Conservation (phyloP, 2,888 invertebrate species). For the Monopis laevigella region DNA sequence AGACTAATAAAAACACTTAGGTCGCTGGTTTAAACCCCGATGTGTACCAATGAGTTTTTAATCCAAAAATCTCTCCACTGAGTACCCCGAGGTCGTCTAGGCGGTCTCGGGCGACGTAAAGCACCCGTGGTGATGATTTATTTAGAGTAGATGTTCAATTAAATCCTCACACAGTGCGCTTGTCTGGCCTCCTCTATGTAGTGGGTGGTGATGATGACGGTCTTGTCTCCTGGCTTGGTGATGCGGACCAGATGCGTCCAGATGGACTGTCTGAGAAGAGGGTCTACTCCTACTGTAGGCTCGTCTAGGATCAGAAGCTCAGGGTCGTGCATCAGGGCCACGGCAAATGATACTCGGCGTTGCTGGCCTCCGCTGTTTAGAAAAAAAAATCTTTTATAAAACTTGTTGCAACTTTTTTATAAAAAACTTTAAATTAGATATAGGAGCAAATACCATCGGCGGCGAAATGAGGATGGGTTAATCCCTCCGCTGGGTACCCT, state of each 20-base stretch:
- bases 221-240: constrained; percentile 89
- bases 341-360: constrained; percentile 90
- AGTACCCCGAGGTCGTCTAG: no score
- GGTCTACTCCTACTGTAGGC: constrained; percentile 94
- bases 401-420: no score
- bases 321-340: constrained; percentile 92
- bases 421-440: constrained; percentile 5
- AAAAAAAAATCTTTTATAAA: constrained; percentile 12
- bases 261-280: constrained; percentile 88
- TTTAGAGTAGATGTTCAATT: no score
- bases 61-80: no score
- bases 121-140: no score
- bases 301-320: constrained; percentile 91
- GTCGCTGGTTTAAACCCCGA: no score
- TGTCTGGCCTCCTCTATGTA: constrained; percentile 95
- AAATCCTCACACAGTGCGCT: constrained; percentile 83
- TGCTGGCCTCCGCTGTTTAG: constrained; percentile 86
- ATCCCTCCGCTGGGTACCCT: no score
- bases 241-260: constrained; percentile 94
- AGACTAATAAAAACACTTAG: no score
- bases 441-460: no score
- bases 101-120: no score
- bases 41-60: no score
- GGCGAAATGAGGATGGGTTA: no score
- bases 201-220: constrained; percentile 84